Conservation (phyloP, 2,888 invertebrate species). For the Cheilosia soror region DNA sequence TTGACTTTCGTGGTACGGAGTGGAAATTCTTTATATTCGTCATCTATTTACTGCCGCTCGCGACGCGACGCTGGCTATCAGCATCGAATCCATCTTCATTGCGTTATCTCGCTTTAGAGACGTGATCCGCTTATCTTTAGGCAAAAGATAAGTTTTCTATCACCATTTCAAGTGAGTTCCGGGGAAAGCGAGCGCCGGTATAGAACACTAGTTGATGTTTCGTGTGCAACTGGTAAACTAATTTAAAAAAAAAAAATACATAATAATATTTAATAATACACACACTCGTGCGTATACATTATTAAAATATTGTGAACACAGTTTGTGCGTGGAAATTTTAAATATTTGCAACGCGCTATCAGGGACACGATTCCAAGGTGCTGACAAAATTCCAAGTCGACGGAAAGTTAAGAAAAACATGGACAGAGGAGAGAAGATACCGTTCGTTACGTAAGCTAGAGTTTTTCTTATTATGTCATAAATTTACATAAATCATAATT, state of each 20-base stretch:
- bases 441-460: conserved; percentile 55
- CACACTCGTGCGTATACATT: too few relatives aligned
- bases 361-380: neutral
- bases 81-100: conserved; percentile 20
- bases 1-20: conserved; percentile 46
- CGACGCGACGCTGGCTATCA: neutral
- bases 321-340: neutral
- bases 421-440: conserved; percentile 42
- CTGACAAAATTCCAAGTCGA: conserved; percentile 9
- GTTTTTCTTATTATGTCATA: neutral
- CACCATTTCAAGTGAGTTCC: conserved; percentile 7
- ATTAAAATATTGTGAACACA: neutral
- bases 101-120: conserved; percentile 31
- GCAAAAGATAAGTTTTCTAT: conserved; percentile 33
- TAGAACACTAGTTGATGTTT: conserved; percentile 44
- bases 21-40: conserved; percentile 29
- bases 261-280: too few relatives aligned
- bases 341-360: neutral
- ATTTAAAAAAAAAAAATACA: conserved; percentile 18
- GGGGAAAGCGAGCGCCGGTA: conserved; percentile 39
- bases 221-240: conserved; percentile 57
- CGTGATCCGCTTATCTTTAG: conserved; percentile 40
- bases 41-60: conserved; percentile 12
- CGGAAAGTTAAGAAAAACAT: conserved; percentile 12
- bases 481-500: neutral